phyloP scores from a whole-genome alignment of 2,888 invertebrate species.

The Drosophila peninsularis region DNA sequence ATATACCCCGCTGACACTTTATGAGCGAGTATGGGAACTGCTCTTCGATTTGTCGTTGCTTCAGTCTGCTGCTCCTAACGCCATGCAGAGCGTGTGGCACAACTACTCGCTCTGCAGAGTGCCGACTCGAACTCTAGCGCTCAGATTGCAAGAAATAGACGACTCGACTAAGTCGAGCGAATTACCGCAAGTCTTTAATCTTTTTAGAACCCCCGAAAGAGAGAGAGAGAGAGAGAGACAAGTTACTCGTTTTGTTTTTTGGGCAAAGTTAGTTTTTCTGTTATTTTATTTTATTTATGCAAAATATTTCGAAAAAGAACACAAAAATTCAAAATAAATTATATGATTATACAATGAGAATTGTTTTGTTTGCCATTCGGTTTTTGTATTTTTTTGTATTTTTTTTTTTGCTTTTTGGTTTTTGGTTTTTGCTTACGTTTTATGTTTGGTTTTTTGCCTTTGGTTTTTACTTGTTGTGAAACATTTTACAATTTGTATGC shows the following conservation, averaged over 20 bases:
- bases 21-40: not conserved
- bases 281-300: slow-evolving; percentile 83
- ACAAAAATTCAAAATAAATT: slow-evolving; percentile 79
- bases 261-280: slow-evolving; percentile 66
- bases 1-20: not conserved
- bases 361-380: slow-evolving; percentile 64
- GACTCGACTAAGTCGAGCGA: too few relatives aligned
- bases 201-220: too few relatives aligned
- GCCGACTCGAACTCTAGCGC: too few relatives aligned
- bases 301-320: slow-evolving; percentile 83
- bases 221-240: not conserved
- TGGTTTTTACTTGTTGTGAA: slow-evolving; percentile 60
- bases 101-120: too few relatives aligned
- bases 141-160: too few relatives aligned
- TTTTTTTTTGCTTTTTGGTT: slow-evolving; percentile 45
- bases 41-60: not conserved
- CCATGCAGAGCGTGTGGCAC: too few relatives aligned
- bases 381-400: slow-evolving; percentile 42
- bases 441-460: slow-evolving; percentile 54
- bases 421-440: slow-evolving; percentile 60
- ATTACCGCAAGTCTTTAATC: too few relatives aligned
- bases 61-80: too few relatives aligned
- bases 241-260: slow-evolving; percentile 10
- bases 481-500: slow-evolving; percentile 78
- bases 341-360: slow-evolving; percentile 80